Conservation (phyloP, 2,888 invertebrate species). For the Coleophora deauratella region DNA sequence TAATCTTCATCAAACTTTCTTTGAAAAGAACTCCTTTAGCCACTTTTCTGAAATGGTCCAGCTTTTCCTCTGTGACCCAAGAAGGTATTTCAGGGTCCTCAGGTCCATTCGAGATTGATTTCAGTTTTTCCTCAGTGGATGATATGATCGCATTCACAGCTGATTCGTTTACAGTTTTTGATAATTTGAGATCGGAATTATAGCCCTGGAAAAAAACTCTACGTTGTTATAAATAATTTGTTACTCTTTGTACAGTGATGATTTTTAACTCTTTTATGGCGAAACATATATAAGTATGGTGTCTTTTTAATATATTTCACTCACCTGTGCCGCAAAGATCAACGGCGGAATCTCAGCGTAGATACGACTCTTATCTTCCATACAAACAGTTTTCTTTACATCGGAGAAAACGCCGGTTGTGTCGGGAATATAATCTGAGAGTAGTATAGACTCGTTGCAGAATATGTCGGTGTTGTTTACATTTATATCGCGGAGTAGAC, state of each 20-base stretch:
- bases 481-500: constrained; percentile 51
- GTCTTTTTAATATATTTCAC: no score
- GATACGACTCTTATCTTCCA: constrained; percentile 25
- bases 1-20: constrained; percentile 45
- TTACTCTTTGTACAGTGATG: no score
- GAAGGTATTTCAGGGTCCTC: constrained; percentile 34
- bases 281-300: no score
- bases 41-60: constrained; percentile 27
- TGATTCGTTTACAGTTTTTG: constrained; percentile 41
- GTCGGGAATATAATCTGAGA: constrained; percentile 59
- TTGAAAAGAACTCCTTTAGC: constrained; percentile 38
- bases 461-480: constrained; percentile 43
- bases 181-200: constrained; percentile 32
- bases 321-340: constrained; percentile 52
- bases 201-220: constrained; percentile 38
- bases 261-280: no score
- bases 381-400: constrained; percentile 40
- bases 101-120: constrained; percentile 32
- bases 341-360: constrained; percentile 48
- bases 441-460: constrained; percentile 38
- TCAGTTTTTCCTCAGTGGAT: constrained; percentile 30
- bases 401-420: constrained; percentile 31
- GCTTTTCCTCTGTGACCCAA: constrained; percentile 51
- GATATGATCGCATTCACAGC: constrained; percentile 32
- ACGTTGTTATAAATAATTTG: no score